A percentile compares a stretch with the other conserved stretches of the same genome.
Conservation (phyloP, 2,888 invertebrate genomes). For the Rhamnusium bicolor region DNA sequence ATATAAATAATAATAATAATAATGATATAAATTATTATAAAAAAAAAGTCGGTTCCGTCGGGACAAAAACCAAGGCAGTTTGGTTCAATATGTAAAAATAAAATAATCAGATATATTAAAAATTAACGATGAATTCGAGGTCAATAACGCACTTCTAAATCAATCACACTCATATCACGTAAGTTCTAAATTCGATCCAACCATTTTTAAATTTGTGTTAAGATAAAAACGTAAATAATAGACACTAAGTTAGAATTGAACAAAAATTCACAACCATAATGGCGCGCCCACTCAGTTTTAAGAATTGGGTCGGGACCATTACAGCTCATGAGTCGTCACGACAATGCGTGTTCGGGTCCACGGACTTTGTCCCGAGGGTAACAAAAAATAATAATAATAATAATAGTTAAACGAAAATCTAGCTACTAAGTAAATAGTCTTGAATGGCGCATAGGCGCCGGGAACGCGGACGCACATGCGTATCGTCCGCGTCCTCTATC, state of each 20-base stretch:
- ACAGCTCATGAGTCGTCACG: neutral
- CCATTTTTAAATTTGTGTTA: neutral
- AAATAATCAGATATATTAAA: neutral
- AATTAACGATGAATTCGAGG: neutral
- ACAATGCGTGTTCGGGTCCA: constrained; percentile 14
- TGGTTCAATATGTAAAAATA: neutral
- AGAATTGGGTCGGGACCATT: too few relatives aligned
- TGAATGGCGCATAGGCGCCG: constrained; percentile 56
- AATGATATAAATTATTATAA: constrained; percentile 64
- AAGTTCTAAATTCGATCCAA: neutral
- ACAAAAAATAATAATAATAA: constrained; percentile 31
- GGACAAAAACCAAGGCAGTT: constrained; percentile 43
- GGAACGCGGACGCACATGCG: constrained; percentile 49
- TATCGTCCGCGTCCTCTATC: constrained; percentile 64
- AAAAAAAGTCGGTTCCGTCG: constrained; percentile 53
- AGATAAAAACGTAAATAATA: neutral
- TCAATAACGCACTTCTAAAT: neutral
- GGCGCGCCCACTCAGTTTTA: too few relatives aligned
- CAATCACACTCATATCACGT: neutral
- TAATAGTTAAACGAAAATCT: constrained; percentile 56
- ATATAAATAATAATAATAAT: constrained; percentile 69
- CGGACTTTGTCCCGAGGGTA: constrained; percentile 50
- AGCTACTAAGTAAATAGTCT: constrained; percentile 66
- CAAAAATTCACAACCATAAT: too few relatives aligned
- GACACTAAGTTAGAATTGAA: neutral